phyloP scores from a whole-genome alignment of 2,888 invertebrate species.

The Metellina segmentata region DNA sequence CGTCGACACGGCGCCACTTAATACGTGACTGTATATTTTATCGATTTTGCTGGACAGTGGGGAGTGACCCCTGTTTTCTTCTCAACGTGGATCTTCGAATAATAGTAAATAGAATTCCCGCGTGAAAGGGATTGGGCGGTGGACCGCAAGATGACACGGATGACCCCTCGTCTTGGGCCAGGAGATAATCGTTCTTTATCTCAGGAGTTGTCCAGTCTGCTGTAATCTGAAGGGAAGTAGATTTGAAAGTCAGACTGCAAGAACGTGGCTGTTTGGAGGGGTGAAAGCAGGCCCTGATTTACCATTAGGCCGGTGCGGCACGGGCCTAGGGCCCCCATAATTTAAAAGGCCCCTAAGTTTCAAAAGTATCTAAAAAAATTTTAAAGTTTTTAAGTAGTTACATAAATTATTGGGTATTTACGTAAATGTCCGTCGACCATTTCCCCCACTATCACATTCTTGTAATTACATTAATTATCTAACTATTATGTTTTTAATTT shows the following conservation, averaged over 20 bases:
- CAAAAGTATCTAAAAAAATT: no score
- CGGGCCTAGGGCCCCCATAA: no score
- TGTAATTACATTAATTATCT: no score
- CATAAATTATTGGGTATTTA: no score
- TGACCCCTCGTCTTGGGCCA: neutral
- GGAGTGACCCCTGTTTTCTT: slow-evolving; percentile 32
- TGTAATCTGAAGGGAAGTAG: slow-evolving; percentile 5
- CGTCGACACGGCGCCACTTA: slow-evolving; percentile 51
- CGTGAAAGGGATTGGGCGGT: neutral
- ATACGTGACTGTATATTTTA: slow-evolving; percentile 45
- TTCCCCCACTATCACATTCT: no score
- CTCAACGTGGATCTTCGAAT: neutral
- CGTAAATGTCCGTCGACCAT: no score
- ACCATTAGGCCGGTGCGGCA: no score
- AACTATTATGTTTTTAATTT: no score
- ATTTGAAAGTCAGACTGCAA: neutral
- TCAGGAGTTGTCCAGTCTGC: neutral
- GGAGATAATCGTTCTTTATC: slow-evolving; percentile 8
- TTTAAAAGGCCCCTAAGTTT: no score
- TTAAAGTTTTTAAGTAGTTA: no score
- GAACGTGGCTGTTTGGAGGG: neutral
- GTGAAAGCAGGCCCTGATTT: no score
- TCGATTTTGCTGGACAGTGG: slow-evolving; percentile 53
- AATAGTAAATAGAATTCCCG: slow-evolving; percentile 26
- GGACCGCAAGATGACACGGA: neutral